These are phyloP conservation scores for Gymnoscopelus braueri DNA, from an alignment of 2,797 vertebrate species.

Conservation along the genomic window DNA sequence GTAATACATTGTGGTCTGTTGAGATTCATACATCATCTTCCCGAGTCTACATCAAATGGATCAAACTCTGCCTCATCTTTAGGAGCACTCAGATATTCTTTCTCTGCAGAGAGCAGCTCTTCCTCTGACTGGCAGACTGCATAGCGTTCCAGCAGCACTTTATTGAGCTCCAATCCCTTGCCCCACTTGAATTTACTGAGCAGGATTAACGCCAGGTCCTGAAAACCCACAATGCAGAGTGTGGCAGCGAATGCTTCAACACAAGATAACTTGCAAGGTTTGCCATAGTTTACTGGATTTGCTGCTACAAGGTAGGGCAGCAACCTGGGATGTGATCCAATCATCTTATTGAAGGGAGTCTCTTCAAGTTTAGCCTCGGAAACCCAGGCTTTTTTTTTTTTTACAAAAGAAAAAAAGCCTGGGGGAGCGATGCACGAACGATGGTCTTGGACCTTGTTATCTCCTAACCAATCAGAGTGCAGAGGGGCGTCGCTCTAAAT, in stretches of 20 bases:
- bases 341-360: conserved; percentile 91
- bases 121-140: conserved; percentile 87
- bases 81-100: conserved; percentile 80
- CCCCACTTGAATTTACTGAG: conserved; percentile 97
- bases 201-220: conserved; percentile 88
- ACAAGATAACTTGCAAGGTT: conserved; percentile 93
- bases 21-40: conserved; percentile 88
- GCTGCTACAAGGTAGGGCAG: conserved; percentile 93
- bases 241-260: conserved; percentile 96
- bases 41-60: conserved; percentile 94
- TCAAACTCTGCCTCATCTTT: conserved; percentile 85
- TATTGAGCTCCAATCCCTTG: conserved; percentile 89
- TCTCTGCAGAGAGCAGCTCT: conserved; percentile 86
- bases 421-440: too few species aligned
- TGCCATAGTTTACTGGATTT: conserved; percentile 97
- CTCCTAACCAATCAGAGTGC: too few species aligned
- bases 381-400: too few species aligned
- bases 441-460: too few species aligned
- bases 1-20: conserved; percentile 82
- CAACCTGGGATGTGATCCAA: conserved; percentile 86
- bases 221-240: conserved; percentile 90
- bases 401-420: too few species aligned
- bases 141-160: conserved; percentile 87
- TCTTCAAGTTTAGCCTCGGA: conserved; percentile 85
- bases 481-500: too few species aligned